A percentile compares a stretch with the other conserved stretches of the same genome.
Evolutionary conservation across 2,888 invertebrate species (phyloP).

Genomic region (Apotomis betuletana): DNA sequence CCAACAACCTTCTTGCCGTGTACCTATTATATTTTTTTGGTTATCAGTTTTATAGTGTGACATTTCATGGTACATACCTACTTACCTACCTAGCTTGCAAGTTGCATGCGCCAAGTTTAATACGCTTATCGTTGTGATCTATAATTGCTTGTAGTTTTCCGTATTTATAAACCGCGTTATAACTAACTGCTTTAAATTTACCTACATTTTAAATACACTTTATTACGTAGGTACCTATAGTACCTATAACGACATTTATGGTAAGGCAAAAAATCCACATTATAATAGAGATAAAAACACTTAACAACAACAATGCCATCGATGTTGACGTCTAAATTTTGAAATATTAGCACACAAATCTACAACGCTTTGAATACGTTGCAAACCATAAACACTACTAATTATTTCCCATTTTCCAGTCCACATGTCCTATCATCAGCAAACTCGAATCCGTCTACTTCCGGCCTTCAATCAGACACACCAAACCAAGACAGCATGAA

Average conservation of each 20-base stretch:
- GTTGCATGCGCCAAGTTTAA: slow-evolving; percentile 24
- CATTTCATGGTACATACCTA: not conserved
- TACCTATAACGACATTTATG: not conserved
- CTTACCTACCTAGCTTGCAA: slow-evolving; percentile 9
- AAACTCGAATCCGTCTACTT: slow-evolving; percentile 75
- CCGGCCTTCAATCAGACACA: slow-evolving; percentile 66
- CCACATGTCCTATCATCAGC: slow-evolving; percentile 79
- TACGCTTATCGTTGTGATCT: slow-evolving; percentile 8
- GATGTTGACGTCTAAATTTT: not conserved
- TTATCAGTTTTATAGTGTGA: not conserved
- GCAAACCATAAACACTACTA: not conserved
- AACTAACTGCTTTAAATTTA: slow-evolving; percentile 1
- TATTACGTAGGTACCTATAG: not conserved
- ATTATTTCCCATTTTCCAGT: slow-evolving; percentile 59
- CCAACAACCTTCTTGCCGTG: no score
- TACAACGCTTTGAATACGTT: not conserved
- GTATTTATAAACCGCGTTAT: slow-evolving; percentile 14
- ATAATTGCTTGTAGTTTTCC: slow-evolving; percentile 11
- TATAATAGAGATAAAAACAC: not conserved
- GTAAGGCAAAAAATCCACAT: not conserved
- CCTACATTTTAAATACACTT: slow-evolving; percentile 23
- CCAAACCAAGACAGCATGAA: slow-evolving; percentile 69
- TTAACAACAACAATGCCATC: not conserved
- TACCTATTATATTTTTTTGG: no score
- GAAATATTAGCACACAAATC: not conserved